Evolutionary conservation across 1,140 invertebrate species (phyloP), one percentile per base, ranked within the genome.

Genomic region (Apis dorsata): DNA sequence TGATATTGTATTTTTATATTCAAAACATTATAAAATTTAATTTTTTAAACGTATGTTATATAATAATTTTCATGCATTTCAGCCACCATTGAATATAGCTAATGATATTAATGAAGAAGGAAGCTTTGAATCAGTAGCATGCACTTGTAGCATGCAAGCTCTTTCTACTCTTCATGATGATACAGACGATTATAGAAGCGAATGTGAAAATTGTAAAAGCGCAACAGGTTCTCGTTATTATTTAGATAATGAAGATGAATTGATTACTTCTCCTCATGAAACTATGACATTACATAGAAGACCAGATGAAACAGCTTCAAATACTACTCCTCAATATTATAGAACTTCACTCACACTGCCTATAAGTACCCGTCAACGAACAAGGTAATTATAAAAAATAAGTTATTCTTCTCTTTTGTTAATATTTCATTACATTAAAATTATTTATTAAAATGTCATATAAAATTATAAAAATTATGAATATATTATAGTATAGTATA

Each of bases 181-280:
- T 70, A 94, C 95, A 28, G 96, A 97, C 88, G 96, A 97, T 92
- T 97, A 97, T 90, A 94, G 97, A 65, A 97, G 96, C 91, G 97
- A 97, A 92, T 97, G 97, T 92, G 97, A 97, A 92, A 97, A 97
- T 93, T 97, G 97, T 93, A 97, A 97, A 92, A 96, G 95, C 73
- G 95, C 95, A 21, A 95, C 95, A 81, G 96, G 96, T 80, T 96
- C 96, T 79, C 94, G 95, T 86, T 96, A 96, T 90, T 95, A 95
- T 89, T 92, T 96, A 72, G 93, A 95, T 90, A 95, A 95, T 66
- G 95, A 96, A 78, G 94, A 95, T 83, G 94, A 94, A 76, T 90
- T 94, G 19, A 93, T 94, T 51, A 93, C 94, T 49, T 94, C 93
- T 73, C 94, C 94, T 44, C 95, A 96, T 75, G 96, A 96, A 92